Evolutionary conservation across 2,888 invertebrate genomes (phyloP).

Genomic region (Julus scandinavius): DNA sequence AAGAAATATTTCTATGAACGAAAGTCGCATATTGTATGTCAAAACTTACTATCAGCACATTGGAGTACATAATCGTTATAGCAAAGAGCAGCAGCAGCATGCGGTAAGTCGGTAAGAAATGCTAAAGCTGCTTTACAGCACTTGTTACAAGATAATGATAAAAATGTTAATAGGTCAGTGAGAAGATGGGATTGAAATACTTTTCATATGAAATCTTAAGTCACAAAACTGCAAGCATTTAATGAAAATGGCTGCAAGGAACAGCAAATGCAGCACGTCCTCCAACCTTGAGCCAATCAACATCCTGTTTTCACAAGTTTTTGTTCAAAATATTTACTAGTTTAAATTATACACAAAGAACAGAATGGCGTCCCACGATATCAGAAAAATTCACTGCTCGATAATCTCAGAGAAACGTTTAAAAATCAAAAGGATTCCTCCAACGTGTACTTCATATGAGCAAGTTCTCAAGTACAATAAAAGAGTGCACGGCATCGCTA

Average conservation of each 20-base stretch:
- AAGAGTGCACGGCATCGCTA: slow-evolving; percentile 41
- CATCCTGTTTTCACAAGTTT: neutral
- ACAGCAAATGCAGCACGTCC: slow-evolving; percentile 33
- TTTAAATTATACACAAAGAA: neutral
- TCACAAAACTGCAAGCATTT: neutral
- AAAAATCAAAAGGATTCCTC: neutral
- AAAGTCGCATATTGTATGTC: too few species aligned
- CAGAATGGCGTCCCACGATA: neutral
- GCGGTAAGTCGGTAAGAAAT: neutral
- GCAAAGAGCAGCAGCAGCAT: slow-evolving; percentile 15
- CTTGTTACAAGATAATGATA: neutral
- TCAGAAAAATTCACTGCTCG: slow-evolving; percentile 25
- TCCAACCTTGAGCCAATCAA: slow-evolving; percentile 16
- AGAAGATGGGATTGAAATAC: neutral
- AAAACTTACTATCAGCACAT: too few species aligned
- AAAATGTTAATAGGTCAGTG: slow-evolving; percentile 2
- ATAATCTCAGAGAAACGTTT: neutral
- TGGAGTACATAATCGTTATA: neutral
- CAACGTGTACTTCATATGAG: neutral
- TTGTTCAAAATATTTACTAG: neutral
- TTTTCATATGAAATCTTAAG: neutral
- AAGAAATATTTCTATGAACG: neutral
- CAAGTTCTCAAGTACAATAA: neutral
- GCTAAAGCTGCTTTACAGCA: neutral
- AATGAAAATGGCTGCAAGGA: neutral